Base-by-base conservation (phyloP, 2,797 vertebrate species). In the Darevskia nairensis region DNA sequence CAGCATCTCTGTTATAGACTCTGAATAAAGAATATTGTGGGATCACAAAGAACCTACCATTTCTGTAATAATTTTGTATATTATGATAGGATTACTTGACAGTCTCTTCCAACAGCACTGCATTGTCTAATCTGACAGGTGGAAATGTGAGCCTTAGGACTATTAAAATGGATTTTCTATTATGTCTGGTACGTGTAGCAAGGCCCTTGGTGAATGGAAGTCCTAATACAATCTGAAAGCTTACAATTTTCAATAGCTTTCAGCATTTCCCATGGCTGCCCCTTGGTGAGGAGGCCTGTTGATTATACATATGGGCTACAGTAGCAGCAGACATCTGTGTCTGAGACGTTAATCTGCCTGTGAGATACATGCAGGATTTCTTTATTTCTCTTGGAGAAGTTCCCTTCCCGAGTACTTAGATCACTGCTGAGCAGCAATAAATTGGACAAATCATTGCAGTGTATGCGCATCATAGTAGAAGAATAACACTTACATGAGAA, bases 111-210 rank as follows among this genome's bases (percentile, higher is more conserved):
- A 68, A 77, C 55, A 64, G 86, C 35, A 94, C 82, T 61, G 80
- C 86, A 90, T 89, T 50, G 55, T 83, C 80, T 84, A 89, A 80
- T 92, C 85, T 72, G 84, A 92, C 88, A 93, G 90, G 93, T 94
- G 92, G 93, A 93, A 91, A 93, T 91, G 88, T 92, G 93, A 72
- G 92, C 92, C 90, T 92, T 92, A 94, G 92, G 87, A 82, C 93
- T 88, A 92, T 95, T 95, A 94, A 96, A 90, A 90, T 94, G 91
- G 93, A 94, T 94, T 94, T 94, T 93, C 91, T 88, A 77, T 93
- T 90, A 92, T 2, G 41, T 81, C 27, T 88, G 84, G 93, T 89
- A 94, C 94, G 92, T 95, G 91, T 89, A 39, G 76, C 86, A 93
- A 95, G 91, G 93, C 92, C 91, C 94, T 94, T 90, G 92, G 85